A percentile compares a stretch with the other conserved stretches of the same genome.
phyloP scores from a whole-genome alignment of 2,113 vertebrate genomes.

The Oncorhynchus mykiss region DNA sequence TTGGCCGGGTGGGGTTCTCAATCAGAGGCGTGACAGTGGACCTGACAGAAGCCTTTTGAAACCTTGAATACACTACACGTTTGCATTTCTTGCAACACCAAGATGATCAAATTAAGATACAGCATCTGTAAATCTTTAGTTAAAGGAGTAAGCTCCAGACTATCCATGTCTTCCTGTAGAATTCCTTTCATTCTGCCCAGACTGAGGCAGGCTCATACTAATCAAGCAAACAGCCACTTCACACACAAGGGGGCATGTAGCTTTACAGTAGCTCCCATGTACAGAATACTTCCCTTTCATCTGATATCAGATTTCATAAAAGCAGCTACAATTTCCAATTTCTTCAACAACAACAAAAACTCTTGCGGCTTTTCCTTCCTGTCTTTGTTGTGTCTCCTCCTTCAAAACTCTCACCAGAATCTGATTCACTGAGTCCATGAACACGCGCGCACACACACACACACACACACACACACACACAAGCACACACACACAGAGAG shows the following conservation, averaged over 20 bases:
- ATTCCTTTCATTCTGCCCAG: slow-evolving; percentile 15
- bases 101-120: too few relatives aligned
- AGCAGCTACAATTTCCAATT: slow-evolving; percentile 43
- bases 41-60: too few relatives aligned
- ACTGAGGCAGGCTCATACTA: slow-evolving; percentile 2
- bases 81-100: too few relatives aligned
- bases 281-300: neutral
- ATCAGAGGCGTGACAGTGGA: too few relatives aligned
- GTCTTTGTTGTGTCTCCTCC: slow-evolving; percentile 42
- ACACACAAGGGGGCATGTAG: neutral
- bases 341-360: slow-evolving; percentile 16
- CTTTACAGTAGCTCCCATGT: neutral
- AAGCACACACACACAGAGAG: too few relatives aligned
- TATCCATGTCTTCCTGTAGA: neutral
- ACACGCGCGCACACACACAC: neutral
- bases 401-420: neutral
- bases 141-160: neutral
- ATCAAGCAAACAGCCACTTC: slow-evolving; percentile 19
- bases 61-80: too few relatives aligned
- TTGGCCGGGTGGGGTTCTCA: too few relatives aligned
- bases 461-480: too few relatives aligned
- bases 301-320: slow-evolving; percentile 24
- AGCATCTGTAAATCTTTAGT: too few relatives aligned
- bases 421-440: neutral
- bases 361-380: slow-evolving; percentile 40